A percentile compares a stretch with the other conserved stretches of the same genome.
These are phyloP conservation scores for Apamea crenata DNA, from an alignment of 2,888 invertebrate species.

Conservation along the genomic window DNA sequence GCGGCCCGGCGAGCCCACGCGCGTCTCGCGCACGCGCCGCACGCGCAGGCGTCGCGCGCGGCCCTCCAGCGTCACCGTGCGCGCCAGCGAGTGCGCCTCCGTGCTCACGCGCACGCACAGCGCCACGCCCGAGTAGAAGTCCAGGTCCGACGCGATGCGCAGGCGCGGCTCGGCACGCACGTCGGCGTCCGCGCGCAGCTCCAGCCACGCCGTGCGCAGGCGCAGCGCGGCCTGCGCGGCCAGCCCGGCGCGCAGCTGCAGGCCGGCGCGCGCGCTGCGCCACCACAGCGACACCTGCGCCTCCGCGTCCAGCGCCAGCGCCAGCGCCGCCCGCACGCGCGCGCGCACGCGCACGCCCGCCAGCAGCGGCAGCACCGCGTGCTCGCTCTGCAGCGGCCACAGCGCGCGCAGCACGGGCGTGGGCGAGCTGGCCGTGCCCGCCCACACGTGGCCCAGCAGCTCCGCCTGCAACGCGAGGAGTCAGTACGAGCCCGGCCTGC, in stretches of 20 bases:
- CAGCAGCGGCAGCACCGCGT: slow-evolving; percentile 54
- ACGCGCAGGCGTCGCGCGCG: slow-evolving; percentile 55
- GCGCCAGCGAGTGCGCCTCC: slow-evolving; percentile 53
- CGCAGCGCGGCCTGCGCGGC: slow-evolving; percentile 54
- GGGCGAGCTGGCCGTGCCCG: slow-evolving; percentile 79
- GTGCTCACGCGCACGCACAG: slow-evolving; percentile 80
- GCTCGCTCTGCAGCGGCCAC: slow-evolving; percentile 32
- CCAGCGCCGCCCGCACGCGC: slow-evolving; percentile 58
- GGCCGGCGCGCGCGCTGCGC: slow-evolving; percentile 61
- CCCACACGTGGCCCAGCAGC: slow-evolving; percentile 84
- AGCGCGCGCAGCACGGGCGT: slow-evolving; percentile 78
- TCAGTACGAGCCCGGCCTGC: slow-evolving; percentile 43
- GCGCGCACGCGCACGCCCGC: slow-evolving; percentile 53
- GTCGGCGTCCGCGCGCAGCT: slow-evolving; percentile 49
- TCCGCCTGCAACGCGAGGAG: slow-evolving; percentile 71
- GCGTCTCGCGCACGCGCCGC: slow-evolving; percentile 64
- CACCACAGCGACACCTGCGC: slow-evolving; percentile 64
- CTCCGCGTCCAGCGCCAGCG: slow-evolving; percentile 65
- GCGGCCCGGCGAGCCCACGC: slow-evolving; percentile 76
- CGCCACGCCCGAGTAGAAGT: slow-evolving; percentile 80
- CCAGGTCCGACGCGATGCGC: slow-evolving; percentile 75
- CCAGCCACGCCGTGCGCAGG: slow-evolving; percentile 70
- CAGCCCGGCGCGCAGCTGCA: slow-evolving; percentile 61
- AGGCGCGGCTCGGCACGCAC: slow-evolving; percentile 51
- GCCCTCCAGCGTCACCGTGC: slow-evolving; percentile 26